Conservation (phyloP, 2,888 invertebrate genomes). For the Lasioglossum pauxillum region DNA sequence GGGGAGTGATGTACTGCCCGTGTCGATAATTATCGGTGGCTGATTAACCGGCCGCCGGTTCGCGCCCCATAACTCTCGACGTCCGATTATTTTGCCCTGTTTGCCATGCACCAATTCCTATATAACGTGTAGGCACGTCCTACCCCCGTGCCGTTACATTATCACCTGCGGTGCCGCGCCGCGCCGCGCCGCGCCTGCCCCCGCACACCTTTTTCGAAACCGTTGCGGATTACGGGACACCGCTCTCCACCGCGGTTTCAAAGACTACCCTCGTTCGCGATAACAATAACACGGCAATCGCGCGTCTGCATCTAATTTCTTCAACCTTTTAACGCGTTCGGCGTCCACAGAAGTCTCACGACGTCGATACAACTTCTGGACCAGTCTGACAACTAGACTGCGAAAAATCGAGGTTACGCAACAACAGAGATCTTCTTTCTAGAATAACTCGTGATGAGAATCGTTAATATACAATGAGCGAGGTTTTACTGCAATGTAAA, state of each 20-base stretch:
- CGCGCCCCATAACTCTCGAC: slow-evolving; percentile 84
- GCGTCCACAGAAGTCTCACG: not conserved
- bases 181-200: slow-evolving; percentile 13
- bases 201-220: slow-evolving; percentile 63
- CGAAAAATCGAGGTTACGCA: not conserved
- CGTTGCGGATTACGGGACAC: slow-evolving; percentile 64
- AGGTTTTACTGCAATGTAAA: too few species aligned
- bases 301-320: not conserved
- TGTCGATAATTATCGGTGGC: slow-evolving; percentile 85
- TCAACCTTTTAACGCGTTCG: not conserved
- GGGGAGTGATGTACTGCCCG: slow-evolving; percentile 83
- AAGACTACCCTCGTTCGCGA: slow-evolving; percentile 51
- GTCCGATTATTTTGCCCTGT: slow-evolving; percentile 84
- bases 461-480: too few species aligned
- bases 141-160: slow-evolving; percentile 66
- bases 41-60: slow-evolving; percentile 84
- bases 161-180: slow-evolving; percentile 65
- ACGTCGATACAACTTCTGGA: not conserved
- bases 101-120: slow-evolving; percentile 82
- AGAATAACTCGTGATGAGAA: too few species aligned
- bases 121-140: slow-evolving; percentile 73
- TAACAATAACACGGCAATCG: slow-evolving; percentile 46
- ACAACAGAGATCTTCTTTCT: too few species aligned
- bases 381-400: not conserved
- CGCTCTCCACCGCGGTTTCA: slow-evolving; percentile 51